phyloP scores from a whole-genome alignment of 2,113 vertebrate genomes.

The Enhydra lutris region DNA sequence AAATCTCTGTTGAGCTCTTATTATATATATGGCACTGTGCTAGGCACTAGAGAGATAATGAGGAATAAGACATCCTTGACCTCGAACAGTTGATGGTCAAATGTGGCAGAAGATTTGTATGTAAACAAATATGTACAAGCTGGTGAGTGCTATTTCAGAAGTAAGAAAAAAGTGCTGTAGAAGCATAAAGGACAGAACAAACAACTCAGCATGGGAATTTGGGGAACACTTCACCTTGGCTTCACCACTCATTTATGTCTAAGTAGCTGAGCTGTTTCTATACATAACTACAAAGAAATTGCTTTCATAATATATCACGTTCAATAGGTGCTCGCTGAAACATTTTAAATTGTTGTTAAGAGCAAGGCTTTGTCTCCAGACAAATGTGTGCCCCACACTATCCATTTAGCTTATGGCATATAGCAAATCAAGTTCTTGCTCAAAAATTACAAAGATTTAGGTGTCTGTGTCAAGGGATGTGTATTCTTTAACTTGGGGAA shows the following conservation, averaged over 20 bases:
- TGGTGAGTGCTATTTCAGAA: background rate
- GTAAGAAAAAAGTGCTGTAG: background rate
- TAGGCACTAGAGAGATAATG: background rate
- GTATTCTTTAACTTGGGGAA: background rate
- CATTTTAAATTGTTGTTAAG: constrained; percentile 56
- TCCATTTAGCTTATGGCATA: constrained; percentile 11
- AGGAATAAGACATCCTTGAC: background rate
- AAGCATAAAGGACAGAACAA: constrained; percentile 19
- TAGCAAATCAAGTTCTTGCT: background rate
- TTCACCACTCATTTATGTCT: constrained; percentile 37
- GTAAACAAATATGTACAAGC: background rate
- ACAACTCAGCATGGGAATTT: constrained; percentile 31
- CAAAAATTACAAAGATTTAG: constrained; percentile 32
- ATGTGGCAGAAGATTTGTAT: background rate
- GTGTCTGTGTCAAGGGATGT: background rate
- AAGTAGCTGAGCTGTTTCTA: constrained; percentile 42
- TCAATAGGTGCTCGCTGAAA: constrained; percentile 32
- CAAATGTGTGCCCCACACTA: constrained; percentile 25
- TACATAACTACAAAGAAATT: background rate
- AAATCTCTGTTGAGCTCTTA: background rate
- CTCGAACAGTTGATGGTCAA: background rate
- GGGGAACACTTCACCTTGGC: constrained; percentile 44
- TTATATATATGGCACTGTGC: background rate
- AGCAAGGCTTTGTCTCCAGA: constrained; percentile 43
- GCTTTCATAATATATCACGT: constrained; percentile 32